Conservation (phyloP, 2,888 invertebrate genomes). For the Pseudococcus viburni region DNA sequence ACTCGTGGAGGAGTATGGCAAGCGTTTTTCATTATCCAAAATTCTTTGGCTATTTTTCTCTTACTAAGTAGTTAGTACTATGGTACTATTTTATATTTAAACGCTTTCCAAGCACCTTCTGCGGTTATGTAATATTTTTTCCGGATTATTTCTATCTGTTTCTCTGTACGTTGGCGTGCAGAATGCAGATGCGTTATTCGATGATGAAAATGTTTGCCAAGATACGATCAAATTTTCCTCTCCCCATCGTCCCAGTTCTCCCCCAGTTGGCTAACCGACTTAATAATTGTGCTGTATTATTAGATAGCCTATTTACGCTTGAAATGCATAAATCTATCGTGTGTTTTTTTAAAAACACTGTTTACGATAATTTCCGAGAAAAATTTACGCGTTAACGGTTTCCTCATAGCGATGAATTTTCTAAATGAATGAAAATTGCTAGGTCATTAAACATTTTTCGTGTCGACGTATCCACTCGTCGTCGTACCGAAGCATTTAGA, state of each 20-base stretch:
- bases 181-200: not conserved
- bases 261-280: too few relatives aligned
- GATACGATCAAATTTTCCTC: not conserved
- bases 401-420: not conserved
- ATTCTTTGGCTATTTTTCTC: constrained; percentile 24
- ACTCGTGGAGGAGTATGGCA: constrained; percentile 60
- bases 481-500: not conserved
- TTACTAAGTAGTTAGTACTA: not conserved
- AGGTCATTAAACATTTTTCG: not conserved
- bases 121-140: constrained; percentile 32
- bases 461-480: too few relatives aligned
- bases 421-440: constrained; percentile 21
- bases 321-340: too few relatives aligned
- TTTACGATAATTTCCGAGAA: not conserved
- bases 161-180: too few relatives aligned
- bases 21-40: not conserved
- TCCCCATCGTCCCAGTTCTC: too few relatives aligned
- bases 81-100: not conserved
- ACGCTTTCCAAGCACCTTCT: not conserved
- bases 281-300: too few relatives aligned
- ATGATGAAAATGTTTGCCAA: not conserved
- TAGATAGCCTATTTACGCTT: too few relatives aligned
- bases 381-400: not conserved
- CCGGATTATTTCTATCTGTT: not conserved
- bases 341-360: too few relatives aligned